Evolutionary conservation across 2,113 vertebrate species (phyloP).

Genomic region (Clupea harengus): DNA sequence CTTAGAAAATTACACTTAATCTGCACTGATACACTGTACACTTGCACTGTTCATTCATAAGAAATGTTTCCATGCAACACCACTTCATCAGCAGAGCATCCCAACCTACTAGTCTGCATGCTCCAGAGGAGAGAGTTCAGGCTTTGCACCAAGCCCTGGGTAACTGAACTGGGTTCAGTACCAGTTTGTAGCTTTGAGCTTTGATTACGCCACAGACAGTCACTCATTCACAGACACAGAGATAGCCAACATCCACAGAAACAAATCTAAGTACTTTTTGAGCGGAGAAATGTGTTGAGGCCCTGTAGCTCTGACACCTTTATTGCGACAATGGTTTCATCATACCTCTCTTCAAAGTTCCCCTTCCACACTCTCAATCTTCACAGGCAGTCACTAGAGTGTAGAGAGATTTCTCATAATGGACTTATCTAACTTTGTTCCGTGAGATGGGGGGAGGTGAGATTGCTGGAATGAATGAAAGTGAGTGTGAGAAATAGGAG

Average conservation of each 20-base stretch:
- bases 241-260: background rate
- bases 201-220: slow-evolving; percentile 46
- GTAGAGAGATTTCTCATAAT: slow-evolving; percentile 55
- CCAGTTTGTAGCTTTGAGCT: slow-evolving; percentile 29
- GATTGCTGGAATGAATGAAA: slow-evolving; percentile 35
- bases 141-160: slow-evolving; percentile 10
- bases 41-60: background rate
- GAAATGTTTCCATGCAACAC: background rate
- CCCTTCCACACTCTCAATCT: slow-evolving; percentile 58
- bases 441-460: slow-evolving; percentile 28
- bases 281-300: slow-evolving; percentile 14
- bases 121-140: background rate
- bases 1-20: background rate
- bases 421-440: slow-evolving; percentile 47
- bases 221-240: slow-evolving; percentile 31
- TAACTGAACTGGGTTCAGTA: background rate
- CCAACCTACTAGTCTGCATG: background rate
- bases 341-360: slow-evolving; percentile 30
- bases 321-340: slow-evolving; percentile 42
- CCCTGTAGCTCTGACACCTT: slow-evolving; percentile 30
- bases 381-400: slow-evolving; percentile 45
- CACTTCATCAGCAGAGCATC: background rate
- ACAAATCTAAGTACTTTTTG: background rate
- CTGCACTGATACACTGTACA: background rate
- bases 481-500: slow-evolving; percentile 19